Evolutionary conservation across 2,113 vertebrate species (phyloP).

Genomic region (Coryphaenoides rupestris): DNA sequence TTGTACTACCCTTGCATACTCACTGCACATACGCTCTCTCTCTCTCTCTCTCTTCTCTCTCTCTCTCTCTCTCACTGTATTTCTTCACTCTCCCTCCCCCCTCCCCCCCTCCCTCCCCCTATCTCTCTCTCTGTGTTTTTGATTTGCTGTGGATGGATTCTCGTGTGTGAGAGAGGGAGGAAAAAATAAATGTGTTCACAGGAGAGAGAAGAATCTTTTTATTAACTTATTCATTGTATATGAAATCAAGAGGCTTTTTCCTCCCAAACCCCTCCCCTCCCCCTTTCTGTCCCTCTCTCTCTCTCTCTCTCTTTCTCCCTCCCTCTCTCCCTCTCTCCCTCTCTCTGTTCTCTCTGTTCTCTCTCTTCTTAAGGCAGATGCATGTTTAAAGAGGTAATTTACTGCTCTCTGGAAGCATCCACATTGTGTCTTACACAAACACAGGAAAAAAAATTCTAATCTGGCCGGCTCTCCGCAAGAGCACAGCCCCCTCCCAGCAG

Average conservation of each 20-base stretch:
- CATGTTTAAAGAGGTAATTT: constrained; percentile 82
- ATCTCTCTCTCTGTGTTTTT: constrained; percentile 53
- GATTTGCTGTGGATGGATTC: constrained; percentile 67
- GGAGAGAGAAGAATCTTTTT: constrained; percentile 64
- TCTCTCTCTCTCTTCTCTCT: constrained; percentile 8
- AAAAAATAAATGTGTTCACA: constrained; percentile 53
- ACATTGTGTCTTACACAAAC: constrained; percentile 75
- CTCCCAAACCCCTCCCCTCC: constrained; percentile 30
- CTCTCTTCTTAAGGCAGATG: constrained; percentile 74
- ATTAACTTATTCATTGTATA: constrained; percentile 81
- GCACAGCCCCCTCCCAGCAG: constrained; percentile 64
- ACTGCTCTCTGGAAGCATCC: constrained; percentile 70
- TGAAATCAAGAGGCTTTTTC: constrained; percentile 70
- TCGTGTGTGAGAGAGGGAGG: constrained; percentile 32
- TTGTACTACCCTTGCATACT: not conserved
- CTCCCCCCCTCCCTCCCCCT: constrained; percentile 17
- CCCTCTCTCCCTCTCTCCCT: not conserved
- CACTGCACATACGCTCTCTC: constrained; percentile 8
- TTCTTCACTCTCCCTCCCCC: not conserved
- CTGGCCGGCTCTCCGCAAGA: constrained; percentile 68
- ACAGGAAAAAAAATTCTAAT: constrained; percentile 78
- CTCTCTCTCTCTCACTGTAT: constrained; percentile 34
- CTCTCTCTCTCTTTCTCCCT: not conserved
- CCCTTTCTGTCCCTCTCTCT: constrained; percentile 9
- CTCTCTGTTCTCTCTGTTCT: not conserved